Base-by-base conservation (phyloP, 2,888 invertebrate species). In the Azorinus chamasolen region DNA sequence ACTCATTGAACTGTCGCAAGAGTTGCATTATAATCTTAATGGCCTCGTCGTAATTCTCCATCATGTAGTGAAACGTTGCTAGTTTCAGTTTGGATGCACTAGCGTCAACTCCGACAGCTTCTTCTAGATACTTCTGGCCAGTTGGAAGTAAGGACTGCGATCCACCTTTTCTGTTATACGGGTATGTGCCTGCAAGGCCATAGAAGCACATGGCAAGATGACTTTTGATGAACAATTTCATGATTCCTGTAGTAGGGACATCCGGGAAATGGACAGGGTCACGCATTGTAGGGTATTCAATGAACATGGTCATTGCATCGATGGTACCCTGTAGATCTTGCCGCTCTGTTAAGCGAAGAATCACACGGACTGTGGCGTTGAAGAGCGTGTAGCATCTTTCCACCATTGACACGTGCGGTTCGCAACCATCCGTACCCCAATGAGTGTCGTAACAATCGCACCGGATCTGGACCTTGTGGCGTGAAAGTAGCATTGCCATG, bases 1-100 rank as follows among this genome's bases (percentile, higher is more conserved):
- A 80, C 22, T 73, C 80, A 37, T 80, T 80, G 43, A 61, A 69
- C 53, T 80, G 73, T 20, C 80, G 55, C 20, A 80, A 45, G 2
- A 80, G 64, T 43, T 80, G 76, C 80, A 80, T 80, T 14, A 76
- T 32, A 12, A 80, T 80, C 22, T 80, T 80, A 18, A 80, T 77
- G 24, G 61, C 27, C 62, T 73, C 76, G 32, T 80, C 80, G 27
- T 69, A 65, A 25, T 76, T 73, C n/a, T 80, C 70, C n/a, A 53
- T 64, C 80, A 76, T 70, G 27, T 59, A 80, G 48, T 80, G 66
- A 43, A 80, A 80, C 0, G 80, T 80, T 18, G 80, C 80, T 10
- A 80, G 57, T 46, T 80, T 80, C 24, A 80, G 63, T 55, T 80
- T 80, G 16, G 76, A 63, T n/a, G 76, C 27, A 3, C 73, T 53